Base-by-base conservation (phyloP, 2,797 vertebrate genomes). In the Chelmon rostratus region DNA sequence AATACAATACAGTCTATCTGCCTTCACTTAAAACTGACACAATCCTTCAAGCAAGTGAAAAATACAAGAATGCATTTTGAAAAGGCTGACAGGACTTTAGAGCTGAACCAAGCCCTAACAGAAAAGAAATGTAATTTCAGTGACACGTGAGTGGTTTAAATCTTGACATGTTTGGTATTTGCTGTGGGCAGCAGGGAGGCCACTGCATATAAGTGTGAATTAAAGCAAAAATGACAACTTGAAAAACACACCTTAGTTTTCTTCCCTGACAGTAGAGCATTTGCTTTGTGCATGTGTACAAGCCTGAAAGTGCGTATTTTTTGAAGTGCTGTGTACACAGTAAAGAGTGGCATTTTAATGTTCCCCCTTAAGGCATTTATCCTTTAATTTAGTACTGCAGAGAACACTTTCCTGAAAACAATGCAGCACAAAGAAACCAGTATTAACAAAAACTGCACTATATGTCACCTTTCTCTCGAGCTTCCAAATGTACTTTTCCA, bases 61-160 rank as follows among this genome's bases (percentile, higher is more conserved):
- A 13, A 10, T 12, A 28, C 6, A 19, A 42, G 25, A n/a, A 42
- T 2, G 47, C 2, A 5, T 28, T 50, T 19, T 28, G 12, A 63
- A 35, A 35, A 9, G 23, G 40, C 64, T 31, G 54, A 63, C 31
- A 19, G 12, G 31, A 19, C 44, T 16, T 5, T 25, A 35, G 68
- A 72, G 19, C 67, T 42, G 5, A 75, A 61, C 13, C 8, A 33
- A 52, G 1, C 21, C 56, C 66, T 3, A 19, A 56, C 6, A 37
- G 62, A 31, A 38, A 19, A 35, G 21, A 76, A 62, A 58, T 38
- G 8, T 53, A 3, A 71, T 47, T 57, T 49, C 23, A 54, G 47
- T 72, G 66, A 75, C n/a, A 18, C 38, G 28, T 6, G 8, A 67
- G 79, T 25, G 67, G 31, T 71, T 75, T 61, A 21, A 70, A 67